Percentiles rank a stretch among this genome's conserved stretches.
Evolutionary conservation across 2,113 vertebrate genomes (phyloP).

Genomic region (Acrocephalus kingi): DNA sequence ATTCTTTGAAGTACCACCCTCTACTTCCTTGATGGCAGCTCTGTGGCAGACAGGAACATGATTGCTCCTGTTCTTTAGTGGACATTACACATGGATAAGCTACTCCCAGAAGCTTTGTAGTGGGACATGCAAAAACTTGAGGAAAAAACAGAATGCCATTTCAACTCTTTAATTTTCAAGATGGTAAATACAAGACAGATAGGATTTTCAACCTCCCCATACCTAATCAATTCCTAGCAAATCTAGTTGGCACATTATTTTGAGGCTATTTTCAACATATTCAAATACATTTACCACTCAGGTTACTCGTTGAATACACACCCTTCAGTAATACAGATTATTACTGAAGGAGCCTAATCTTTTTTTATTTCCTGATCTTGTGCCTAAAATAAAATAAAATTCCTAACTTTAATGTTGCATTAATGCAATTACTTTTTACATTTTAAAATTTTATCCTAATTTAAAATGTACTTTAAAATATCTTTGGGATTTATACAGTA

Average conservation of each 20-base stretch:
- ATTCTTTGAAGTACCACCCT: neutral
- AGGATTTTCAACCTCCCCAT: neutral
- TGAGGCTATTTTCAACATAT: neutral
- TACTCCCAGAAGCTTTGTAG: neutral
- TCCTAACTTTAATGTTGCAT: neutral
- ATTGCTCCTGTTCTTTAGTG: neutral
- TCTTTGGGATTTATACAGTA: neutral
- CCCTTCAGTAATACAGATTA: neutral
- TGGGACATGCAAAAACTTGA: neutral
- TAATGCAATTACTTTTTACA: neutral
- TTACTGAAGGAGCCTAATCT: neutral
- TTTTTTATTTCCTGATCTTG: neutral
- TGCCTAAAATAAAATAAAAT: neutral
- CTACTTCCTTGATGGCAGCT: neutral
- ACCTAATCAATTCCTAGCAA: neutral
- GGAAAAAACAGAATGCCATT: neutral
- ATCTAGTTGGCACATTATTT: neutral
- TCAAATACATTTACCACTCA: neutral
- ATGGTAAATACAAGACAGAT: neutral
- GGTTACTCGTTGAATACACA: neutral
- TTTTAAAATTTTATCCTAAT: neutral
- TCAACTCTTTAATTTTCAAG: neutral
- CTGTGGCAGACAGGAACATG: neutral
- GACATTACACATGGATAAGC: neutral
- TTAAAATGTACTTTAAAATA: neutral